Evolutionary conservation across 1,140 invertebrate species (phyloP).

Genomic region (Oscheius sp.): DNA sequence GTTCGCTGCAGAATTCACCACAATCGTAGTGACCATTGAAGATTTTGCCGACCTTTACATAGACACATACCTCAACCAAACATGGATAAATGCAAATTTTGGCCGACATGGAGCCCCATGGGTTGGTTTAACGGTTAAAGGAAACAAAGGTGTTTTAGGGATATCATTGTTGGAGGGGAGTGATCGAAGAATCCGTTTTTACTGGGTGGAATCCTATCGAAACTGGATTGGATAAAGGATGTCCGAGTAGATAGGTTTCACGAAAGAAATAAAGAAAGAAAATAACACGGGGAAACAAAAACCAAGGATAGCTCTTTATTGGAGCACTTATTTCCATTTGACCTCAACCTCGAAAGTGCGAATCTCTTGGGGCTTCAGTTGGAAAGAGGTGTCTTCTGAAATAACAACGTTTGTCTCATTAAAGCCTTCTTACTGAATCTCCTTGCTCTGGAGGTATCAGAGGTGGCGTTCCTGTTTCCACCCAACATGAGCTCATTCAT

Average conservation of each 20-base stretch:
- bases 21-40: background rate
- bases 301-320: background rate
- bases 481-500: slow-evolving; percentile 26
- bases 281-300: no score
- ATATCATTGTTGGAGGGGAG: background rate
- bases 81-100: background rate
- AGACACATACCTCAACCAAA: background rate
- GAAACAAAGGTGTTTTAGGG: background rate
- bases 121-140: background rate
- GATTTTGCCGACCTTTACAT: background rate
- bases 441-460: background rate
- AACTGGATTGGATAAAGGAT: background rate
- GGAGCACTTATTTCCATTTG: slow-evolving; percentile 1
- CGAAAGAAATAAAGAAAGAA: background rate
- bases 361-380: background rate
- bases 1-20: background rate
- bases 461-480: slow-evolving; percentile 11
- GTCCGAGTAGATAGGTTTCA: background rate
- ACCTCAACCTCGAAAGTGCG: background rate
- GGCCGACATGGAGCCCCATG: background rate
- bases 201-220: background rate
- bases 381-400: background rate
- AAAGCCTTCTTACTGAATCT: background rate
- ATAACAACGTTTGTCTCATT: background rate
- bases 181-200: background rate